Conservation (phyloP, 2,797 vertebrate species). For the Craterocephalus amniculus region DNA sequence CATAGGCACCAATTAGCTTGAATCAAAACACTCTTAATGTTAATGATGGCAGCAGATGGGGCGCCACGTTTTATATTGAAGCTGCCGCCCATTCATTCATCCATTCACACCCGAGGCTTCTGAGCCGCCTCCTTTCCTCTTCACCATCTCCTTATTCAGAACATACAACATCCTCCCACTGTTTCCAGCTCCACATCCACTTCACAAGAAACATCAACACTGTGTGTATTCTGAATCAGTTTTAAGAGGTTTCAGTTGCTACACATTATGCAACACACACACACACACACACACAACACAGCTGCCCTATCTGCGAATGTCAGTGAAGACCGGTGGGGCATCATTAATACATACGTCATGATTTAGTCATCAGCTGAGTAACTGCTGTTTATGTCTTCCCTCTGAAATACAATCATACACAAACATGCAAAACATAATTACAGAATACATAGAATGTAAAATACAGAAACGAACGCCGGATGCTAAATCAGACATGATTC, state of each 20-base stretch:
- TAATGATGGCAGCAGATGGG: slow-evolving; percentile 78
- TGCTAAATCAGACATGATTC: slow-evolving; percentile 26
- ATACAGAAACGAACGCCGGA: slow-evolving; percentile 7
- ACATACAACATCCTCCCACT: slow-evolving; percentile 22
- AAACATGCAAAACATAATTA: slow-evolving; percentile 12
- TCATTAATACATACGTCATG: slow-evolving; percentile 73
- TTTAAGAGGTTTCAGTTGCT: slow-evolving; percentile 40
- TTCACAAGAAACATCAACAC: slow-evolving; percentile 32
- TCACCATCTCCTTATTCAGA: slow-evolving; percentile 29
- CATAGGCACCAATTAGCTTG: slow-evolving; percentile 68
- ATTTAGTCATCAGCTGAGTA: slow-evolving; percentile 72
- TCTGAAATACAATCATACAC: slow-evolving; percentile 42
- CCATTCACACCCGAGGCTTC: slow-evolving; percentile 34
- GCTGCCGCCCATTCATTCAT: slow-evolving; percentile 48
- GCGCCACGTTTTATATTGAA: slow-evolving; percentile 49
- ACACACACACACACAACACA: slow-evolving; percentile 19
- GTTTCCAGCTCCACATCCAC: slow-evolving; percentile 4
- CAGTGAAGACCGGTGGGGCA: slow-evolving; percentile 58
- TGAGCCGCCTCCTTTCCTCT: slow-evolving; percentile 29
- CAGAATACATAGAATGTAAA: slow-evolving; percentile 7
- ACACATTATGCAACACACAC: slow-evolving; percentile 44
- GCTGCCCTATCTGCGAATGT: slow-evolving; percentile 69
- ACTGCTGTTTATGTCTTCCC: slow-evolving; percentile 63
- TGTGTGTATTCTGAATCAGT: slow-evolving; percentile 29
- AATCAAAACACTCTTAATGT: slow-evolving; percentile 74